These are phyloP conservation scores for Magallana angulata DNA, from an alignment of 1,140 invertebrate genomes.

Conservation along the genomic window DNA sequence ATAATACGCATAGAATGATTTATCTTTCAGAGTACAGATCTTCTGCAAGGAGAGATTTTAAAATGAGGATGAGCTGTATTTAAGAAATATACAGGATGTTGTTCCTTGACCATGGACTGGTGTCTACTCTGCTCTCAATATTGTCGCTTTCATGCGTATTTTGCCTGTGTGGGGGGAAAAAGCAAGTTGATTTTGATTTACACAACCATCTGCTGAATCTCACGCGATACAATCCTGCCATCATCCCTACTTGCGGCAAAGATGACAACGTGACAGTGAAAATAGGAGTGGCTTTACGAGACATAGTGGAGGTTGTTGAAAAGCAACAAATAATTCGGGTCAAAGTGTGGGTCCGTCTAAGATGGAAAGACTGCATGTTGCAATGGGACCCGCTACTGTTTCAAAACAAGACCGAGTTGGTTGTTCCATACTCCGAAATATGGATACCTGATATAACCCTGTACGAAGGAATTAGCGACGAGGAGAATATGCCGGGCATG, in stretches of 20 bases:
- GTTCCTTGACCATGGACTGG: too few species aligned
- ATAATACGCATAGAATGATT: too few species aligned
- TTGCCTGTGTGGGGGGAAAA: too few species aligned
- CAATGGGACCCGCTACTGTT: conserved; percentile 63
- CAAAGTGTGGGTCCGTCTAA: conserved; percentile 22
- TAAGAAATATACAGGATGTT: too few species aligned
- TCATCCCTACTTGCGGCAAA: background rate
- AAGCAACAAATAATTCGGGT: conserved; percentile 26
- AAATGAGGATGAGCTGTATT: too few species aligned
- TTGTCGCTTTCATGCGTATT: too few species aligned
- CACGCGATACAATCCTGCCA: background rate
- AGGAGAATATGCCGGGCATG: background rate
- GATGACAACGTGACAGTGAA: background rate
- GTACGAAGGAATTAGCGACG: background rate
- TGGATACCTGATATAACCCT: conserved; percentile 19
- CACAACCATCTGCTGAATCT: background rate
- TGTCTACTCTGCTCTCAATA: too few species aligned
- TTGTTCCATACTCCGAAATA: background rate
- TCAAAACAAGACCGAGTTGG: background rate
- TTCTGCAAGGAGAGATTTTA: too few species aligned
- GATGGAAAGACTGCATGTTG: conserved; percentile 68
- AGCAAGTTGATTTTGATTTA: background rate
- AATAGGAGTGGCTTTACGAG: conserved; percentile 21
- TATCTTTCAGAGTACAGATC: too few species aligned
- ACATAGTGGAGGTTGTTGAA: background rate